These are phyloP conservation scores for Blera fallax DNA, from an alignment of 2,888 invertebrate species.

Conservation along the genomic window DNA sequence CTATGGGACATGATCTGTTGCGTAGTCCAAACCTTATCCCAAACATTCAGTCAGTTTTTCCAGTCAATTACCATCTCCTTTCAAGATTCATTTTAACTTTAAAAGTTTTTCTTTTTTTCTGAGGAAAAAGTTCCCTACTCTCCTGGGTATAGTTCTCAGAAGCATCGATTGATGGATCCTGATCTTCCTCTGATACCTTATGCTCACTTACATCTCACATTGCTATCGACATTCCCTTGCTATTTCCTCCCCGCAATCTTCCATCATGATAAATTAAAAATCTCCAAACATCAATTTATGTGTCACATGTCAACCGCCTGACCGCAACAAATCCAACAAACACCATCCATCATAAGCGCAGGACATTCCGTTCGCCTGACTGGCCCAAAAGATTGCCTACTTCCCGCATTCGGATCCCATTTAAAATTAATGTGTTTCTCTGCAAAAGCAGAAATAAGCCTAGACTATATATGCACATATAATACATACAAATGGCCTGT, in stretches of 20 bases:
- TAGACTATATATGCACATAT: background rate
- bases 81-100: no score
- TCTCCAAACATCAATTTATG: conserved; percentile 29
- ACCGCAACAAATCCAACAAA: conserved; percentile 1
- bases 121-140: no score
- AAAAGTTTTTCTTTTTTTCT: no score
- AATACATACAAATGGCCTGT: background rate
- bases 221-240: no score
- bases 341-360: conserved; percentile 4
- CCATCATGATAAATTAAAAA: background rate
- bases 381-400: background rate
- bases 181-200: background rate
- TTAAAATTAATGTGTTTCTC: conserved; percentile 16
- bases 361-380: background rate
- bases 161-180: background rate
- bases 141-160: background rate
- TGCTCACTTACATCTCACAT: background rate
- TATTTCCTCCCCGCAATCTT: background rate
- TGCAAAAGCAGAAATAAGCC: background rate
- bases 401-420: background rate
- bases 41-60: no score
- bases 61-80: no score
- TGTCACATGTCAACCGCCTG: conserved; percentile 21
- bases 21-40: no score
- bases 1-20: no score